phyloP scores from a whole-genome alignment of 1,140 invertebrate genomes.

The Aradophagus sp. region DNA sequence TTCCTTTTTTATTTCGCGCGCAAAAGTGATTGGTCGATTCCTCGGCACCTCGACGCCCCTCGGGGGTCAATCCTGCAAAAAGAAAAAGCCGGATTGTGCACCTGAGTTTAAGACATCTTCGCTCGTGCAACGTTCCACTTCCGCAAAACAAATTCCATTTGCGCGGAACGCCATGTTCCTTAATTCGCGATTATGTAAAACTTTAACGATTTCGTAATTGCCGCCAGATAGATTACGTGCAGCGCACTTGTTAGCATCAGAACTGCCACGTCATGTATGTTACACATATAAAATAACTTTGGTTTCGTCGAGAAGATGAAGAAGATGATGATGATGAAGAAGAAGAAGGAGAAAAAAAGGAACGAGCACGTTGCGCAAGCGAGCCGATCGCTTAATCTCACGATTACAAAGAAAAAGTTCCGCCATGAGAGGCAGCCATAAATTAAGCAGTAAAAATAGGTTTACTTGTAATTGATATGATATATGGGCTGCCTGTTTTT shows the following conservation, averaged over 20 bases:
- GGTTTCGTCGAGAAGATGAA: too few relatives aligned
- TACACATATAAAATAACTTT: conserved; percentile 49
- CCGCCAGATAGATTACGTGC: conserved; percentile 15
- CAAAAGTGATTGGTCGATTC: too few relatives aligned
- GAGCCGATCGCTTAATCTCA: conserved; percentile 19
- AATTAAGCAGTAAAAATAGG: too few relatives aligned
- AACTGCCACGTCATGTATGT: conserved; percentile 46
- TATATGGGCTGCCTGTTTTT: too few relatives aligned
- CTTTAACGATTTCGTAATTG: conserved; percentile 38
- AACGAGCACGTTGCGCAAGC: conserved; percentile 37
- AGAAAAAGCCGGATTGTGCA: too few relatives aligned
- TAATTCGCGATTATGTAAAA: conserved; percentile 46
- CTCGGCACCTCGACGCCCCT: too few relatives aligned
- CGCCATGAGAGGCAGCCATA: conserved; percentile 2
- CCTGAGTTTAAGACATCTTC: too few relatives aligned
- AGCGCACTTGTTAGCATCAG: conserved; percentile 42
- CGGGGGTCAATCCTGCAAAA: too few relatives aligned
- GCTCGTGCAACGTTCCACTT: conserved; percentile 14
- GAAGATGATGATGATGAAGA: too few relatives aligned
- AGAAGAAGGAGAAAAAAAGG: conserved; percentile 40
- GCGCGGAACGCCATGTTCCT: conserved; percentile 10
- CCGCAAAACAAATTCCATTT: conserved; percentile 40
- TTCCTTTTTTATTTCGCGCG: too few relatives aligned
- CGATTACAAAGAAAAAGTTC: conserved; percentile 33
- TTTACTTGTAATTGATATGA: too few relatives aligned